Conservation (phyloP, 2,888 invertebrate species). For the Latheticus oryzae region DNA sequence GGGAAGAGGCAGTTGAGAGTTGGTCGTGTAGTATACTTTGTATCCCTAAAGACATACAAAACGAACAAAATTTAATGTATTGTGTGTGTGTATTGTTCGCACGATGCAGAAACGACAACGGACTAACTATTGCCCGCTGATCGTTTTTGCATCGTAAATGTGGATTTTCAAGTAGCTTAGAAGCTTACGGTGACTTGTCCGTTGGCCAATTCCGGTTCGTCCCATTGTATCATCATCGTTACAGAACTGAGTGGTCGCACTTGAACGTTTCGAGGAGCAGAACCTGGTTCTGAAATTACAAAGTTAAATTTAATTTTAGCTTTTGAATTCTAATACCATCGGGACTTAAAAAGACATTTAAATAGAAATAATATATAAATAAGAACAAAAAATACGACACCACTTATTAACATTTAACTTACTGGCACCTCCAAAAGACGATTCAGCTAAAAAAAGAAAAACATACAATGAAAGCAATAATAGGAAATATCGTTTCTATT, state of each 20-base stretch:
- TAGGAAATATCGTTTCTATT: conserved; percentile 13
- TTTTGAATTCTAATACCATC: too few relatives aligned
- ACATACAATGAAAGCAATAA: conserved; percentile 16
- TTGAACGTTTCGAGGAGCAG: conserved; percentile 93
- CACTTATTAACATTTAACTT: conserved; percentile 63
- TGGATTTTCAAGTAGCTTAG: too few relatives aligned
- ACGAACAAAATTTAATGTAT: too few relatives aligned
- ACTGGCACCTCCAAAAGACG: conserved; percentile 71
- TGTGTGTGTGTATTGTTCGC: too few relatives aligned
- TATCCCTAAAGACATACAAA: conserved; percentile 81
- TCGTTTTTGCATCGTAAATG: neutral
- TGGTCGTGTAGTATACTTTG: conserved; percentile 96
- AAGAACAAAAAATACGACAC: conserved; percentile 29
- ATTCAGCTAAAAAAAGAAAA: conserved; percentile 62
- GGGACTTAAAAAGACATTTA: conserved; percentile 1
- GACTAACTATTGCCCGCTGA: neutral
- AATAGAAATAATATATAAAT: conserved; percentile 11
- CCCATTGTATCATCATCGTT: conserved; percentile 98
- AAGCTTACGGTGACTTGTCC: conserved; percentile 92
- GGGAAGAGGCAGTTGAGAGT: conserved; percentile 85
- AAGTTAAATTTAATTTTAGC: conserved; percentile 7
- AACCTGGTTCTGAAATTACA: conserved; percentile 88
- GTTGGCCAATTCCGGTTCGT: conserved; percentile 96
- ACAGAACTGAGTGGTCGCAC: conserved; percentile 94
- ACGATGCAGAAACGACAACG: conserved; percentile 1